phyloP scores from a whole-genome alignment of 1,140 invertebrate species.

The Drosophila equinoxialis region DNA sequence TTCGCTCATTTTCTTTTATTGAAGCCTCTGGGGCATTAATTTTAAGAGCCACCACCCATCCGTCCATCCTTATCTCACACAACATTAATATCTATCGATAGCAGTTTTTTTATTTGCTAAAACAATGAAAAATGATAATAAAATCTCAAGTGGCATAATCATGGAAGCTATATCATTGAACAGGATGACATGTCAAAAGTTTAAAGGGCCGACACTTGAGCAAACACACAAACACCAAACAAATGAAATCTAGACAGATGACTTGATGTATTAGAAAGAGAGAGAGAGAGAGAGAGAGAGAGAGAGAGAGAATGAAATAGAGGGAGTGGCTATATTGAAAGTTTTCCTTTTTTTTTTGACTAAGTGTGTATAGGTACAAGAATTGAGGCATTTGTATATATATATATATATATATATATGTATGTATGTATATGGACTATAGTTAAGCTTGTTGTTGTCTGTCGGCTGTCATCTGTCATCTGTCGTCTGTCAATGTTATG shows the following conservation, averaged over 20 bases:
- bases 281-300: neutral
- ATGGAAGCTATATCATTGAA: neutral
- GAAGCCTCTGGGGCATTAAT: conserved; percentile 3
- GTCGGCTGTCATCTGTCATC: conserved; percentile 23
- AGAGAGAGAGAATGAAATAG: neutral
- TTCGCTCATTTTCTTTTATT: conserved; percentile 7
- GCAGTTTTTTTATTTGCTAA: neutral
- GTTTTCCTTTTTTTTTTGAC: neutral
- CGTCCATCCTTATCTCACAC: neutral
- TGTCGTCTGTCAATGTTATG: conserved; percentile 53
- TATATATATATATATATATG: too few relatives aligned
- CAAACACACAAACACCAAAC: neutral
- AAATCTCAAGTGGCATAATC: conserved; percentile 1
- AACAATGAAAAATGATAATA: conserved; percentile 8
- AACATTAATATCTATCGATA: neutral
- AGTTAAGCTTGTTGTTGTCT: conserved; percentile 9
- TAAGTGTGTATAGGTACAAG: neutral
- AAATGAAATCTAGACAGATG: conserved; percentile 1
- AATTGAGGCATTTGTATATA: conserved; percentile 1
- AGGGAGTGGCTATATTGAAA: neutral
- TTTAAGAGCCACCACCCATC: neutral
- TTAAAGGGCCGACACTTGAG: conserved; percentile 14
- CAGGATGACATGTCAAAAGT: conserved; percentile 15
- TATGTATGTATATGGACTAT: neutral
- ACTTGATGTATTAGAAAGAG: neutral